These are phyloP conservation scores for Dendrocincla fuliginosa DNA, from an alignment of 2,797 vertebrate species.

Conservation along the genomic window DNA sequence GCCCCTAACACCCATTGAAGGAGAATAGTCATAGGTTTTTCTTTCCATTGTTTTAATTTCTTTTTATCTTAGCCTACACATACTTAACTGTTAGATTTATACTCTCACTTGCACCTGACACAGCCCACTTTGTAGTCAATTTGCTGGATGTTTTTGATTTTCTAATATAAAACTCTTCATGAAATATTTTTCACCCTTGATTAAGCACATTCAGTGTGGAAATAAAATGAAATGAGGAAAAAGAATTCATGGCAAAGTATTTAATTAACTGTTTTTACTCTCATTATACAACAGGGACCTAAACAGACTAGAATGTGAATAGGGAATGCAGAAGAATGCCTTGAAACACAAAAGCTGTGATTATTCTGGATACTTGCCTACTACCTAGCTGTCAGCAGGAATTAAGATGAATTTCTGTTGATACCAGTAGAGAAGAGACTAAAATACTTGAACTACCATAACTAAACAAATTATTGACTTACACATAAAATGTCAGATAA, in stretches of 20 bases:
- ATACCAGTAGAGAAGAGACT: not conserved
- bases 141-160: not conserved
- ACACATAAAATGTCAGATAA: not conserved
- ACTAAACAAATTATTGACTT: not conserved
- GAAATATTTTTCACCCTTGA: conserved; percentile 21
- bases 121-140: not conserved
- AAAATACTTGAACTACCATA: not conserved
- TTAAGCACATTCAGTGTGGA: not conserved
- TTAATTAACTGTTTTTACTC: conserved; percentile 30
- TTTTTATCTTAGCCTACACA: not conserved
- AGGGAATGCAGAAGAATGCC: not conserved
- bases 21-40: not conserved
- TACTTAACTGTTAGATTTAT: not conserved
- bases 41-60: not conserved
- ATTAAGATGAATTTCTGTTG: not conserved
- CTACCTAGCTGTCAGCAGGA: not conserved
- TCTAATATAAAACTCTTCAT: not conserved
- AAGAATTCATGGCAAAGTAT: not conserved
- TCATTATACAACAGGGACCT: not conserved
- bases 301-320: not conserved
- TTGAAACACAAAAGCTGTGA: not conserved
- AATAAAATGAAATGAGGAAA: conserved; percentile 24
- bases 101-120: not conserved
- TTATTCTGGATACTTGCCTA: not conserved
- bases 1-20: not conserved